Evolutionary conservation across 1,140 invertebrate genomes (phyloP).

Genomic region (Drosophila dunni): DNA sequence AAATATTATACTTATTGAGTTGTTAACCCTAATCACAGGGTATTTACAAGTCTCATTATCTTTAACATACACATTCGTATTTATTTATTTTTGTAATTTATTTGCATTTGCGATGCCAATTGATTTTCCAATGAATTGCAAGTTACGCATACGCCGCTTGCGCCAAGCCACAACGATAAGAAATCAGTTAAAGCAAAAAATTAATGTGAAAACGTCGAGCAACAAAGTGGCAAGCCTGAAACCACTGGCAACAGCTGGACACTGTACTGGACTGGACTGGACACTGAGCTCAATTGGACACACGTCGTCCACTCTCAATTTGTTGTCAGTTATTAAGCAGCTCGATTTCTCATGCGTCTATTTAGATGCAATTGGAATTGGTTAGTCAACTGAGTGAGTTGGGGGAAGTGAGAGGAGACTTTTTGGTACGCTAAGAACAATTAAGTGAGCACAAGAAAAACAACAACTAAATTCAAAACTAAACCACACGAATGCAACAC

Average conservation of each 20-base stretch:
- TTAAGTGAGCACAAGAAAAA: conserved; percentile 12
- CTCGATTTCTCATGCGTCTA: conserved; percentile 64
- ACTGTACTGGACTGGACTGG: neutral
- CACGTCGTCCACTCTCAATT: conserved; percentile 50
- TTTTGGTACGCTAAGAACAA: conserved; percentile 12
- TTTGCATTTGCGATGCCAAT: conserved; percentile 58
- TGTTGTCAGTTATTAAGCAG: conserved; percentile 74
- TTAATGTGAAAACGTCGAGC: conserved; percentile 58
- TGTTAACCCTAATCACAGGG: neutral
- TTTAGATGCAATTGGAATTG: conserved; percentile 33
- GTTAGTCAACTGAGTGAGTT: no score
- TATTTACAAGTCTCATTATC: neutral
- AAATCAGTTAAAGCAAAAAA: conserved; percentile 64
- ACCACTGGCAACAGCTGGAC: conserved; percentile 34
- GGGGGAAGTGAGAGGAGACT: conserved; percentile 4
- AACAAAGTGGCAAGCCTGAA: conserved; percentile 41
- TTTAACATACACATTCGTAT: conserved; percentile 2
- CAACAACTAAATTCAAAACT: neutral
- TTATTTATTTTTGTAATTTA: conserved; percentile 60
- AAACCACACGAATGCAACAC: neutral
- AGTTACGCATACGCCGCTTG: conserved; percentile 70
- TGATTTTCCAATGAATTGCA: conserved; percentile 59
- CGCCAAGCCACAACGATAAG: conserved; percentile 55
- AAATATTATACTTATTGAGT: no score
- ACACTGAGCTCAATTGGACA: neutral